Evolutionary conservation across 1,140 invertebrate genomes (phyloP), one percentile per base, ranked within the genome.

Genomic region (Anastatus disparis): DNA sequence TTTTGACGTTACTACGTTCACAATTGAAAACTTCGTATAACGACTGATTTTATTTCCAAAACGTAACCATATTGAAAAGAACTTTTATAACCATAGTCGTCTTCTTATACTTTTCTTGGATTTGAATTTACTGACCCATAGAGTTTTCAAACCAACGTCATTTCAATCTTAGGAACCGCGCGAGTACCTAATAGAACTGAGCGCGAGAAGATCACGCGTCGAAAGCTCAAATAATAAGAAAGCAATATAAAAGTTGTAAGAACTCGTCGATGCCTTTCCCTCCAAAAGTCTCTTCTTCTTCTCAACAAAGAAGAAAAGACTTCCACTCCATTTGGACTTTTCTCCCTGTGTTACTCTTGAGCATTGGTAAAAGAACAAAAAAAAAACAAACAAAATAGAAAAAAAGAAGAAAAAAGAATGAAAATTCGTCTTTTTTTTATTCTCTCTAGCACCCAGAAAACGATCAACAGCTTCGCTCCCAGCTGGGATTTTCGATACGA

Each of bases 231-330:
- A 62, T 62, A 69, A 61, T 68, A 59, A 68, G 65, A 68, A 38
- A 50, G 65, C 46, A 69, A 69, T 69, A 69, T 50, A 69, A 69
- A 69, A 69, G 56, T 69, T 61, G 20, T 17, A 61, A 13, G 17
- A 44, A 48, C 42, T 67, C 40, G 31, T 52, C 29, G 27, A 52
- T 50, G 17, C 58, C 26, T 26, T 24, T 2, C 4, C 31, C 31
- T n/a, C n/a, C n/a, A n/a, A n/a, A 7, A 55, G 50, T 55, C 6
- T 44, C 13, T 44, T 15, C 26, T n/a, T 29, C 27, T 7, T 15
- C 27, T 26, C 24, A 1, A 22, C 8, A 53, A 53, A 35, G 53
- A 35, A 35, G 17, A 56, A 17, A 1, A 8, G 27, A 35, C 53
- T 35, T 35, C 53, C 10, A 35, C 27, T 53, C 15, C 52, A 22